Evolutionary conservation across 1,140 invertebrate genomes (phyloP), one percentile per base, ranked within the genome.

Genomic region (Eupristina koningsbergeri): DNA sequence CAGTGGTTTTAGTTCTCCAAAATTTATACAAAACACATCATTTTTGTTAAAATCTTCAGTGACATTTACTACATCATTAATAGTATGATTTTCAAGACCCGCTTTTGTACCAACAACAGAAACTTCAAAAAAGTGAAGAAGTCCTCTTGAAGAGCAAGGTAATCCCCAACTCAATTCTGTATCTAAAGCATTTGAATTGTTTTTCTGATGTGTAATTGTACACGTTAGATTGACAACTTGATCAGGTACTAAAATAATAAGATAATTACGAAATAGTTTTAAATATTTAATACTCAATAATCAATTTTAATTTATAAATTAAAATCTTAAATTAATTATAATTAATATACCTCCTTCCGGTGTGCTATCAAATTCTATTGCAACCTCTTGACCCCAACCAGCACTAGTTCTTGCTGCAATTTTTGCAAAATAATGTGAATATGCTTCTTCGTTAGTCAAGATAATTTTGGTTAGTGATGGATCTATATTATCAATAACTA

Each of bases 391-490:
- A 80, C 90, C 84, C 88, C 88, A 91, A 78, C 89, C 91, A 22
- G 86, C 89, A 3, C 29, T 58, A 75, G 91, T 91, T 78, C 81
- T 86, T 0, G 89, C 90, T 81, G 80, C 85, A 11, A 91, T 89
- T 63, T 64, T 80, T 41, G 85, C 86, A 26, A n/a, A 79, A 58
- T 91, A 90, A 69, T 83, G 78, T 8, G 89, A 86, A 45, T 85
- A 88, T n/a, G 88, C 78, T 53, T 58, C 84, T 74, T 83, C 88
- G 17, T 84, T 15, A 0, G 0, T 17, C 45, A 81, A 81, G 17
- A 26, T 80, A 2, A 63, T 50, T 63, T 79, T 34, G 8, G 64
- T 80, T 22, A 77, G 17, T 34, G 13, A 29, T n/a, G 67, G n/a
- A 64, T 79, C 82, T 29, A 84, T 84, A 8, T 79, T 84, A 74